Base-by-base conservation (phyloP, 2,888 invertebrate species). In the Lysandra bellargus region DNA sequence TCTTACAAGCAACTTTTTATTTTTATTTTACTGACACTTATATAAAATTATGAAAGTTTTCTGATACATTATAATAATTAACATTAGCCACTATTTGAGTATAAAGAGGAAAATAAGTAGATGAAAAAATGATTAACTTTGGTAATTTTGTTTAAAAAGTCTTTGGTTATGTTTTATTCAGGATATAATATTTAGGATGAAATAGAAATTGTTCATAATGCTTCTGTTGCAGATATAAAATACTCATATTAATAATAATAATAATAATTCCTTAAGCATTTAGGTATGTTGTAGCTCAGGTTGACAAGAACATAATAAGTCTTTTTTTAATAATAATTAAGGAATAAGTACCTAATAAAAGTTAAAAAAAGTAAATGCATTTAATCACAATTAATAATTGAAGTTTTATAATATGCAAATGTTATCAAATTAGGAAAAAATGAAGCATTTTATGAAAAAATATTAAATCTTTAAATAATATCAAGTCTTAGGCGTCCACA, bases 81-180 rank as follows among this genome's bases (percentile, higher is more conserved):
- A 78, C 49, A 69, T 72, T 78, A 80, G 44, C 57, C 76, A 78
- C 30, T 78, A 76, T 33, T 57, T 33, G 9, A 64, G 2, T 4
- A 23, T 9, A 64, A 23, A 64, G 9, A 30, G 9, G 30, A 64
- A 64, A 64, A 33, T 33, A 69, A 33, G 69, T 33, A 69, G 14
- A 69, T 69, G 30, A 69, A 69, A 69, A 17, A 14, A 33, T 76
- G 5, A 75, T 53, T 73, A 80, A 78, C 80, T 81, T 81, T 81
- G 80, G 80, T 78, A 80, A 81, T 53, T 53, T 49, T 76, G 49
- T 53, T 76, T 61, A 76, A 76, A 78, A 37, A 74, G 78, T 81
- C 80, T 81, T 81, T 81, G 80, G 80, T 80, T 77, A 78, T 30
- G 60, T 61, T 75, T 75, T 49, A 79, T 69, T 23, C 12, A 49